Conservation (phyloP, 2,113 vertebrate species). For the Eulemur rufifrons region DNA sequence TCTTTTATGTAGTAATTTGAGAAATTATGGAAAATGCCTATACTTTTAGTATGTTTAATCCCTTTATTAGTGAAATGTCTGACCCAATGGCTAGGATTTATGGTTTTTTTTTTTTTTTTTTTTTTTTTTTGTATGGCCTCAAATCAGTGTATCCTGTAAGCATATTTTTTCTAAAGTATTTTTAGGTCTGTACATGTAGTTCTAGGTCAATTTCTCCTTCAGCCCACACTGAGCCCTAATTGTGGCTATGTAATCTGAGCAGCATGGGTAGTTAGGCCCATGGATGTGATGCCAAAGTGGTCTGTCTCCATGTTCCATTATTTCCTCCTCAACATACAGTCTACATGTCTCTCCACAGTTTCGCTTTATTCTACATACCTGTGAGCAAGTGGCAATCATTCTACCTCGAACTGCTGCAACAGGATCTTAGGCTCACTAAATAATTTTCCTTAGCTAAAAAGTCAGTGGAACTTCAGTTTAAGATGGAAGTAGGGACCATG, state of each 20-base stretch:
- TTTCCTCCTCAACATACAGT: not conserved
- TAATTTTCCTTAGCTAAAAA: not conserved
- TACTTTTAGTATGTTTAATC: not conserved
- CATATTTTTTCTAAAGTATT: not conserved
- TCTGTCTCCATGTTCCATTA: not conserved
- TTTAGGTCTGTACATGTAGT: not conserved
- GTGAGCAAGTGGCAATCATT: not conserved
- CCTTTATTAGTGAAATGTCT: not conserved
- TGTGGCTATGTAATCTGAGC: not conserved
- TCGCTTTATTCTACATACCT: not conserved
- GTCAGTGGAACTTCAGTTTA: not conserved
- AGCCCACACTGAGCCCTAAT: not conserved
- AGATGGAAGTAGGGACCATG: not conserved
- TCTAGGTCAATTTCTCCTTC: not conserved
- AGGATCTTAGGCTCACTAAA: not conserved
- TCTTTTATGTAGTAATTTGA: not conserved
- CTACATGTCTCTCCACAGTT: not conserved
- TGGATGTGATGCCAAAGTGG: not conserved
- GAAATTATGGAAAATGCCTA: not conserved
- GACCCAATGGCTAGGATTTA: not conserved
- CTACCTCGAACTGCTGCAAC: not conserved
- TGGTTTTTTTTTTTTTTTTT: not conserved
- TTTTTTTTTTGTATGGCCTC: not conserved
- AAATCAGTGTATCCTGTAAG: not conserved
- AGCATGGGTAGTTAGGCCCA: not conserved